A percentile compares a stretch with the other conserved stretches of the same genome.
Evolutionary conservation across 2,797 vertebrate genomes (phyloP).

Genomic region (Micropoecilia bifurca): DNA sequence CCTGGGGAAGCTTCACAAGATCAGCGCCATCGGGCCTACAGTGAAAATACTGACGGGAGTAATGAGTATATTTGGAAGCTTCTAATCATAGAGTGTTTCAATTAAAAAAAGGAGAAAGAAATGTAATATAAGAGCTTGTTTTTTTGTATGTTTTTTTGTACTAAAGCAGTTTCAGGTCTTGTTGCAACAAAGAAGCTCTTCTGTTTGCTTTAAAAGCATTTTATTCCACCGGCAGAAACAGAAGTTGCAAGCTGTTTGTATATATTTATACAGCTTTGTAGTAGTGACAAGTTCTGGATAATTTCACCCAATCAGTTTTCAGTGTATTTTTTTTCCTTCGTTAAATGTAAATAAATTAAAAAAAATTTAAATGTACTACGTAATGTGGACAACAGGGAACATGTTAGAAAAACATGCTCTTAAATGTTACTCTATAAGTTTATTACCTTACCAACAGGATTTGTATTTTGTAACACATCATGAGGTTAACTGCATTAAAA

Average conservation of each 20-base stretch:
- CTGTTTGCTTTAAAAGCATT: not conserved
- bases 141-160: constrained; percentile 4
- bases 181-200: not conserved
- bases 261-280: not conserved
- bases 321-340: not conserved
- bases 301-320: not conserved
- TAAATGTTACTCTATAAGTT: not conserved
- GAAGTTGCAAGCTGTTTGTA: not conserved
- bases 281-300: not conserved
- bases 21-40: constrained; percentile 27
- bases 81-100: constrained; percentile 32
- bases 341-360: not conserved
- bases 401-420: not conserved
- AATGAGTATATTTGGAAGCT: constrained; percentile 54
- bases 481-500: not conserved
- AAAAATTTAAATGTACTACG: not conserved
- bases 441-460: not conserved
- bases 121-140: constrained; percentile 15
- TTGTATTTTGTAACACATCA: not conserved
- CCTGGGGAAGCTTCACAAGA: constrained; percentile 47
- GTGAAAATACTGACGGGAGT: constrained; percentile 51
- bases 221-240: not conserved
- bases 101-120: constrained; percentile 34
- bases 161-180: constrained; percentile 17
- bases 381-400: not conserved